Evolutionary conservation across 1,140 invertebrate species (phyloP), one percentile per base, ranked within the genome.

Genomic region (Mizuhopecten yessoensis): DNA sequence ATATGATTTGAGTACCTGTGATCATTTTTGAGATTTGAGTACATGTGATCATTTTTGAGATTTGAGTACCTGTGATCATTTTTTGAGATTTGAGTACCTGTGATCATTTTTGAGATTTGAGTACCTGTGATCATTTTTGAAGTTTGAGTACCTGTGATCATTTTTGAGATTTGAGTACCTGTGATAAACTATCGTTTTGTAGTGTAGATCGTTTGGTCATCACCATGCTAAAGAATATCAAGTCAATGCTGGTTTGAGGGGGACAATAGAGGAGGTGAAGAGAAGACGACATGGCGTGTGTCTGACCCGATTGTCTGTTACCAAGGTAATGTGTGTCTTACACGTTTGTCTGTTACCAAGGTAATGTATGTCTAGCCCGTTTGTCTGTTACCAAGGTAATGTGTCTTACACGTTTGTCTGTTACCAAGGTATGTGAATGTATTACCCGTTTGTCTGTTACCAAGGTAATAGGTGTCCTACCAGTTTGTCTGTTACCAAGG

Each of bases 131-230:
- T n/a, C n/a, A n/a, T n/a, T n/a, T n/a, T n/a, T n/a, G n/a, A n/a
- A n/a, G n/a, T n/a, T n/a, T n/a, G n/a, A n/a, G n/a, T n/a, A n/a
- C n/a, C n/a, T n/a, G n/a, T n/a, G n/a, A n/a, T n/a, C n/a, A n/a
- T n/a, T n/a, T n/a, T n/a, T n/a, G n/a, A n/a, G n/a, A n/a, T n/a
- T n/a, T n/a, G n/a, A n/a, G n/a, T n/a, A n/a, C n/a, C n/a, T n/a
- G n/a, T n/a, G n/a, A n/a, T n/a, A n/a, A n/a, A n/a, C n/a, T n/a
- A n/a, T n/a, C n/a, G n/a, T 88, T 39, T 86, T 36, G 36, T 90
- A 45, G 9, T 89, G 89, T 86, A 95, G 94, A 20, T 95, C 93
- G 15, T 95, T 94, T 94, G 94, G 94, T 33, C 94, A 95, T 88
- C 91, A 92, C 86, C 93, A 94, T 33, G 94, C 94, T 7, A 93